A percentile compares a stretch with the other conserved stretches of the same genome.
phyloP scores from a whole-genome alignment of 2,797 vertebrate species.

The Pseudochromis fuscus region DNA sequence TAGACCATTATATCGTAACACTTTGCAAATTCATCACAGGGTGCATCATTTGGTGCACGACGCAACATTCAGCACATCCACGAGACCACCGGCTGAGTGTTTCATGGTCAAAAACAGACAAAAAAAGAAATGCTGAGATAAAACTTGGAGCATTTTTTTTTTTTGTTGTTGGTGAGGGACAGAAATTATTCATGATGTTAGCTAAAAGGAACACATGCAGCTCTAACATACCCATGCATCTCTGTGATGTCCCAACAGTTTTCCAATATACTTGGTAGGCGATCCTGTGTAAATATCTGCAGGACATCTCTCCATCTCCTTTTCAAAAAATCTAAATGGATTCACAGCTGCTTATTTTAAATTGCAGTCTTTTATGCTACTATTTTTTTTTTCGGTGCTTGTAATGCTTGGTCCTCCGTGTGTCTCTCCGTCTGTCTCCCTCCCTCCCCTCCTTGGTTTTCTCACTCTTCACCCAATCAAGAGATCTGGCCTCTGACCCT shows the following conservation, averaged over 20 bases:
- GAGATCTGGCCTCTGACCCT: conserved; percentile 74
- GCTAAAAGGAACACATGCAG: conserved; percentile 50
- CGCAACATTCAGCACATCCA: conserved; percentile 9
- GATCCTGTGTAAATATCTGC: conserved; percentile 55
- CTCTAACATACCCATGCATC: conserved; percentile 57
- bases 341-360: conserved; percentile 15
- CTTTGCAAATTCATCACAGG: conserved; percentile 25
- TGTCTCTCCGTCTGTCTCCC: conserved; percentile 26
- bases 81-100: background rate
- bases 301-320: conserved; percentile 44
- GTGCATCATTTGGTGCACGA: background rate
- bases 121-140: conserved; percentile 17
- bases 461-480: conserved; percentile 54
- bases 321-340: conserved; percentile 28
- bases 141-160: conserved; percentile 8
- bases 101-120: conserved; percentile 14
- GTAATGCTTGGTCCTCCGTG: conserved; percentile 13
- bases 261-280: conserved; percentile 47
- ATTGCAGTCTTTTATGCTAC: conserved; percentile 15
- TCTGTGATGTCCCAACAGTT: conserved; percentile 44
- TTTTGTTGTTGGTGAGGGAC: too few relatives aligned
- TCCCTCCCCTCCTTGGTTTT: conserved; percentile 37
- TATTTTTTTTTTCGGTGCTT: conserved; percentile 11
- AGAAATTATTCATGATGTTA: conserved; percentile 37
- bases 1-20: background rate